phyloP scores from a whole-genome alignment of 2,113 vertebrate species.

The Carettochelys insculpta region DNA sequence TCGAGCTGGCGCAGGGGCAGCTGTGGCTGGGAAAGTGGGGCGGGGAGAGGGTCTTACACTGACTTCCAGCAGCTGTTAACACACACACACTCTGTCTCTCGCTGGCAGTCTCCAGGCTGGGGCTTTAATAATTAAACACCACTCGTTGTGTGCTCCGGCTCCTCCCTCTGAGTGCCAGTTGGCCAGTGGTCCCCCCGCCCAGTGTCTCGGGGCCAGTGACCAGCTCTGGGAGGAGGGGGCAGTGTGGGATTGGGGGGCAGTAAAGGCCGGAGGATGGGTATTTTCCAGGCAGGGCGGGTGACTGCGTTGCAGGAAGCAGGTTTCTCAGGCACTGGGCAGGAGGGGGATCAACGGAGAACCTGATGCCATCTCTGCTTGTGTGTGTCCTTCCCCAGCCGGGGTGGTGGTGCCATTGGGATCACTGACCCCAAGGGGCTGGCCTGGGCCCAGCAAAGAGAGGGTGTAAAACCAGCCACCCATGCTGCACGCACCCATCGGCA shows the following conservation, averaged over 20 bases:
- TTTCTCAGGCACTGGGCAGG: too few relatives aligned
- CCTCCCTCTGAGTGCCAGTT: background rate
- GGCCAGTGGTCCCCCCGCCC: too few relatives aligned
- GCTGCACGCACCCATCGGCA: too few relatives aligned
- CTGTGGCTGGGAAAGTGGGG: background rate
- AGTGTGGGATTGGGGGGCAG: background rate
- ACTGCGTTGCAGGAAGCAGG: too few relatives aligned
- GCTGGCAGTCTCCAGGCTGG: background rate
- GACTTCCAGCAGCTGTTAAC: background rate
- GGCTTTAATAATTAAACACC: background rate
- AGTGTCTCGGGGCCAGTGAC: too few relatives aligned
- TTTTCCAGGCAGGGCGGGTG: background rate
- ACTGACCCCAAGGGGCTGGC: too few relatives aligned
- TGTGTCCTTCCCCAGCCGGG: too few relatives aligned
- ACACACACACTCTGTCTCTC: background rate
- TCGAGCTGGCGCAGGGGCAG: background rate
- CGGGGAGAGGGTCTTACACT: background rate
- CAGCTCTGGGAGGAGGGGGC: background rate
- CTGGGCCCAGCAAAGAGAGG: background rate
- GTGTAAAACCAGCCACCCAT: background rate
- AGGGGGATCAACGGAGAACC: too few relatives aligned
- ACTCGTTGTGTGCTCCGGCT: background rate
- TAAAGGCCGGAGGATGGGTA: too few relatives aligned
- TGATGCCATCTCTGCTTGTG: background rate
- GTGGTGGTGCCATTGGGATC: background rate